Evolutionary conservation across 1,140 invertebrate species (phyloP), one percentile per base, ranked within the genome.

Genomic region (Drosophila mojavensis): DNA sequence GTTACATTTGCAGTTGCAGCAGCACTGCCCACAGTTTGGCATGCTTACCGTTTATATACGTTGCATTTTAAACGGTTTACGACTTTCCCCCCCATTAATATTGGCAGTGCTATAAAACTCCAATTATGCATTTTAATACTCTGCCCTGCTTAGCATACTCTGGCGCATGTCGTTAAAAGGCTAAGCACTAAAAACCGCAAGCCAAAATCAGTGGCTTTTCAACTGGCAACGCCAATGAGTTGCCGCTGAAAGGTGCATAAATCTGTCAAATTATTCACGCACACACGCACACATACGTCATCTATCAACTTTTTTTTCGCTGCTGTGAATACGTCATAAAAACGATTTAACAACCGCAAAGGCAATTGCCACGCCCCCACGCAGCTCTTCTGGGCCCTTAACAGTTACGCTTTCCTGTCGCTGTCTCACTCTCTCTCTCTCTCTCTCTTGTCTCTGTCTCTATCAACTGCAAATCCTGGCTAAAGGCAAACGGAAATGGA

Each of bases 261-360:
- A 79, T 86, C 70, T 66, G 67, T 61, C 55, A 68, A 86, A 85
- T 81, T 81, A 78, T 64, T 28, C 67, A 56, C 63, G 64, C 66
- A 75, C 65, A 65, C 82, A 69, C 71, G 26, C 48, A 53, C 20
- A 39, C 51, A 56, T 11, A 51, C 45, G 39, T 15, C 28, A 54
- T 54, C 51, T 26, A 79, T 84, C 66, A 86, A 78, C 78, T 71
- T 77, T 67, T 33, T 36, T 36, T 36, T 36, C 33, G 33, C 39
- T 67, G 48, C 72, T 45, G 53, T 50, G 53, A 75, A 79, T 86
- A 78, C 84, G 80, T 88, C 79, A 89, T 88, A 88, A 88, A 86
- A 88, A 69, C 84, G 84, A 83, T 89, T 89, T 83, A 88, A 88
- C 83, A 86, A 83, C 83, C 79, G 76, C 83, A 83, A 86, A 70